Percentiles rank a stretch among this genome's conserved stretches.
Conservation (phyloP, 1,140 invertebrate genomes). For the Homarus americanus region DNA sequence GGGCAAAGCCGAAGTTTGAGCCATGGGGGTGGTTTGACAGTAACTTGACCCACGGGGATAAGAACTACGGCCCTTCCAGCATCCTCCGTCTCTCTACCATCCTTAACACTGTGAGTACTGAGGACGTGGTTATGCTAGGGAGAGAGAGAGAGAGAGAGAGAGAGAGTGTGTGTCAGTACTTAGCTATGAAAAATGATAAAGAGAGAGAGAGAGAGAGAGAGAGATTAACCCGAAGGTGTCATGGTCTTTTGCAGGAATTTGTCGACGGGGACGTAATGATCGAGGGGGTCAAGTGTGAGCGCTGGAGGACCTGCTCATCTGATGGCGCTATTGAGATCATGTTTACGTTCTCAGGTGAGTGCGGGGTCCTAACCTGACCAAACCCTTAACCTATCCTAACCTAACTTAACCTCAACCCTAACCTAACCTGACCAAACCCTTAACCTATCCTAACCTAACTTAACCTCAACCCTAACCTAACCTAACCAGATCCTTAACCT, state of each 20-base stretch:
- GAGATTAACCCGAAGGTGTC: background rate
- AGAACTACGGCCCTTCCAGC: conserved; percentile 12
- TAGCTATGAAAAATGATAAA: too few relatives aligned
- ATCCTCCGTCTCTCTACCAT: background rate
- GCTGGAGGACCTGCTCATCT: background rate
- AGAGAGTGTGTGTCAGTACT: background rate
- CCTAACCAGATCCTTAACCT: too few relatives aligned
- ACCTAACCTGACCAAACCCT: too few relatives aligned
- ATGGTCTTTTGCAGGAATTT: background rate
- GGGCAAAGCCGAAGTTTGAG: background rate
- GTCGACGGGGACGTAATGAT: background rate
- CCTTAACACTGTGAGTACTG: conserved; percentile 2
- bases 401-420: background rate
- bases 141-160: background rate
- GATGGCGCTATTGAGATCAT: background rate
- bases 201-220: background rate
- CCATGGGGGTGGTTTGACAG: conserved; percentile 21
- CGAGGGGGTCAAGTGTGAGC: background rate
- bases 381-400: background rate
- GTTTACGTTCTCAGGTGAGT: background rate
- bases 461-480: too few relatives aligned
- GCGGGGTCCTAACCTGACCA: background rate
- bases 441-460: too few relatives aligned
- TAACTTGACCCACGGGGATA: background rate
- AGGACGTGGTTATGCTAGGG: too few relatives aligned